Base-by-base conservation (phyloP, 2,113 vertebrate species). In the Indri indri region DNA sequence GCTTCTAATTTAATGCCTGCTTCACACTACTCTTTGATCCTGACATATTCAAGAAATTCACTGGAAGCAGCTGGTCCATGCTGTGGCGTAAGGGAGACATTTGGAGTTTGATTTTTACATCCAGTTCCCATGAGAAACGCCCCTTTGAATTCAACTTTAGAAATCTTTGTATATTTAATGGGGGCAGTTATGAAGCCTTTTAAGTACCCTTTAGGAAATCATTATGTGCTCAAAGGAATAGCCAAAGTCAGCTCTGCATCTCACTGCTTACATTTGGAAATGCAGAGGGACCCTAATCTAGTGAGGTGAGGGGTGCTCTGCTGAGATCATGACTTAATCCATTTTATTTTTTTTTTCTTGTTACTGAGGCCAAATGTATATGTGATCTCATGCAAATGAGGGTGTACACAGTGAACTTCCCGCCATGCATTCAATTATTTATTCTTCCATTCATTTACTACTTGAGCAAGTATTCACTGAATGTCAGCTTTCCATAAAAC, bases 101-200 rank as follows among this genome's bases (percentile, higher is more conserved):
- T 92, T 73, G 7, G 22, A 65, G 85, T 85, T 83, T 17, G 30
- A 86, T 74, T 91, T 91, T 94, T 70, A 82, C 3, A 50, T 68
- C 32, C 23, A 57, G 2, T 47, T 92, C 66, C 54, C 84, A n/a
- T 40, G 42, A 95, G 40, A 94, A 88, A 63, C 30, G 11, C 34
- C 17, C 37, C 34, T 82, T 85, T 52, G 30, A 80, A 45, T 79
- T 94, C 13, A 82, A 23, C 32, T 57, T 91, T 89, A 86, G 37
- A 63, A 89, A 80, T 90, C 7, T 63, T 85, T 85, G 5, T 85
- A 68, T 92, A 57, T 90, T 96, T 94, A 84, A 61, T 79, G 61
- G 80, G 5, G 5, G 6, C 13, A 66, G 30, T 4, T 3, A 54
- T 47, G 61, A 77, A 94, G 5, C 2, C 22, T 23, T 91, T 92